phyloP scores from a whole-genome alignment of 2,113 vertebrate genomes.

The Chionis minor region DNA sequence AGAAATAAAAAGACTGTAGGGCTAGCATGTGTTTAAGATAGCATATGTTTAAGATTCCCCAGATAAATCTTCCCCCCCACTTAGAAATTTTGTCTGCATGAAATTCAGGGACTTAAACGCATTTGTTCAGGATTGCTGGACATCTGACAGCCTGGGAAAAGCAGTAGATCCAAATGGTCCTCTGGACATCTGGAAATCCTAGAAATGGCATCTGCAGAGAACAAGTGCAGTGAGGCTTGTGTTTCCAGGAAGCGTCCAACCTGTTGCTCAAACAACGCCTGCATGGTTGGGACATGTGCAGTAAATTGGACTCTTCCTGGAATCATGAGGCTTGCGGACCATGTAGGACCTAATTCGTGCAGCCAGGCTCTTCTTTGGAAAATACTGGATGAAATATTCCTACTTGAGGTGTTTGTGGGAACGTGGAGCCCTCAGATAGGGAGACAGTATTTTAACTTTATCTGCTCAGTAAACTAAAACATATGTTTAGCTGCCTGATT shows the following conservation, averaged over 20 bases:
- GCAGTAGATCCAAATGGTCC: neutral
- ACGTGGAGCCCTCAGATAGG: neutral
- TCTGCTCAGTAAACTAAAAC: neutral
- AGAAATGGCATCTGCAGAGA: neutral
- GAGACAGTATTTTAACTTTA: neutral
- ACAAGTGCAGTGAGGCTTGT: neutral
- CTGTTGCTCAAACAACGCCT: neutral
- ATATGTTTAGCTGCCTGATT: neutral
- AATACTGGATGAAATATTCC: neutral
- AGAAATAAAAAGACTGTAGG: neutral
- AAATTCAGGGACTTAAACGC: neutral
- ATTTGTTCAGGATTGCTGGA: neutral
- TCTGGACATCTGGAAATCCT: neutral
- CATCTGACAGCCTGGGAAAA: neutral
- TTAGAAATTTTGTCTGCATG: neutral
- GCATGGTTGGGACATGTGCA: accelerated
- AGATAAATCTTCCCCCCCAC: neutral
- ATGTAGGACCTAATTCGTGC: accelerated
- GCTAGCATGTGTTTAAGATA: neutral
- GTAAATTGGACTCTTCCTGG: neutral
- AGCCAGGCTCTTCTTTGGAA: neutral
- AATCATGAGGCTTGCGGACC: neutral
- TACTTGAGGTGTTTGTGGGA: neutral
- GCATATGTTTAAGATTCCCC: neutral
- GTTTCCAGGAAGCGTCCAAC: neutral